Conservation (phyloP, 1,140 invertebrate species). For the Cyclargus thomasi region DNA sequence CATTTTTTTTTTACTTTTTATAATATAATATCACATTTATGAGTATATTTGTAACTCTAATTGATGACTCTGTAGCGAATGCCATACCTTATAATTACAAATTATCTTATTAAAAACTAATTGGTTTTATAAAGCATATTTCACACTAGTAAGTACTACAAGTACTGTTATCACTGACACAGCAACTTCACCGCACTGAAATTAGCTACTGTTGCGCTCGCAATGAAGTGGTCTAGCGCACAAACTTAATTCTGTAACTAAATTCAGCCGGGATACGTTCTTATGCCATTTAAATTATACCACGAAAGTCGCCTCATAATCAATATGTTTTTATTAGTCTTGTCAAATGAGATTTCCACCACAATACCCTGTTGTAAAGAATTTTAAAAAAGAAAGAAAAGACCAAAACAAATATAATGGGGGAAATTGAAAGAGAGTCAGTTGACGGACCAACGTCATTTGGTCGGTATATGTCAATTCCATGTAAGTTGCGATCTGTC, state of each 20-base stretch:
- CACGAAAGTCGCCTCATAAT: not conserved
- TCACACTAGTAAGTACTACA: conserved; percentile 2
- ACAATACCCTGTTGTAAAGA: conserved; percentile 32
- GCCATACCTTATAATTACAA: conserved; percentile 35
- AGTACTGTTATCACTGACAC: conserved; percentile 6
- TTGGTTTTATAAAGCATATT: conserved; percentile 7
- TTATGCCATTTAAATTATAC: conserved; percentile 20
- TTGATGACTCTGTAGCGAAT: conserved; percentile 43
- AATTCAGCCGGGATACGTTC: not conserved
- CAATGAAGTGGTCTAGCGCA: not conserved
- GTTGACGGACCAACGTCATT: no score
- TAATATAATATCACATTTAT: conserved; percentile 68
- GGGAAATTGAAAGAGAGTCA: no score
- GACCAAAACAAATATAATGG: no score
- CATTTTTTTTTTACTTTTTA: conserved; percentile 61
- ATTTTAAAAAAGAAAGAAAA: not conserved
- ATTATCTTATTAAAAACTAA: conserved; percentile 26
- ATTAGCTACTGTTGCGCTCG: not conserved
- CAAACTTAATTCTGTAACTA: not conserved
- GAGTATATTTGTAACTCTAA: conserved; percentile 61
- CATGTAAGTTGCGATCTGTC: no score
- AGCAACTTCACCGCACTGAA: conserved; percentile 4
- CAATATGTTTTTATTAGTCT: not conserved
- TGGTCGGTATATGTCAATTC: no score
- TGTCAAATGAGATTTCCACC: conserved; percentile 24